Evolutionary conservation across 2,888 invertebrate genomes (phyloP), one percentile per base, ranked within the genome.

Genomic region (Tenthredo mesomela): DNA sequence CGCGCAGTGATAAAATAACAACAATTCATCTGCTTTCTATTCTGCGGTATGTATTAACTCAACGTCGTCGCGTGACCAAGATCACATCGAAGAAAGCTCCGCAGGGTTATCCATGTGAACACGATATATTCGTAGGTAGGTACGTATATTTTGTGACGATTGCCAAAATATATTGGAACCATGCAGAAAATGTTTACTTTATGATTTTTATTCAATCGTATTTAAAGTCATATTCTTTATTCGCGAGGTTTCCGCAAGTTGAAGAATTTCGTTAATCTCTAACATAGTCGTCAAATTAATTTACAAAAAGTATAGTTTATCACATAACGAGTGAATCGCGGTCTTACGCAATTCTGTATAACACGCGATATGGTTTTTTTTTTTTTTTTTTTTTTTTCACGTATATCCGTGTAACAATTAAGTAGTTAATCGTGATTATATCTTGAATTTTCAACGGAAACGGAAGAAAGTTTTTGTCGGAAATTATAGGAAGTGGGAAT

Each of bases 21-120:
- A 40, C 61, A 61, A 80, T 80, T 80, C 80, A 40, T 80, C 61
- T 80, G 80, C 80, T 80, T 80, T 80, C 80, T 80, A 80, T 80
- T 80, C 78, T 50, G 61, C 61, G 80, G 80, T 80, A 80, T 25
- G 70, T 50, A 80, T 61, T 80, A 58, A 80, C 58, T 80, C 61
- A 58, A 29, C 61, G 61, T 80, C 80, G 61, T 80, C 80, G 80
- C 80, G 80, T 80, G 80, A 80, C 58, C 40, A 80, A 80, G 61
- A 80, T 80, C 80, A 80, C 21, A 58, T 80, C n/a, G 58, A 80
- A 80, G 80, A 80, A 80, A 80, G 80, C 80, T 61, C 21, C 61
- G 2, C 18, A 12, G 37, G 77, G 47, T 40, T 33, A 33, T 54
- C 33, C 29, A 18, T 54, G 29, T 54, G 25, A n/a, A 29, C 54